Conservation (phyloP, 1,140 invertebrate genomes). For the Drosophila navojoa region DNA sequence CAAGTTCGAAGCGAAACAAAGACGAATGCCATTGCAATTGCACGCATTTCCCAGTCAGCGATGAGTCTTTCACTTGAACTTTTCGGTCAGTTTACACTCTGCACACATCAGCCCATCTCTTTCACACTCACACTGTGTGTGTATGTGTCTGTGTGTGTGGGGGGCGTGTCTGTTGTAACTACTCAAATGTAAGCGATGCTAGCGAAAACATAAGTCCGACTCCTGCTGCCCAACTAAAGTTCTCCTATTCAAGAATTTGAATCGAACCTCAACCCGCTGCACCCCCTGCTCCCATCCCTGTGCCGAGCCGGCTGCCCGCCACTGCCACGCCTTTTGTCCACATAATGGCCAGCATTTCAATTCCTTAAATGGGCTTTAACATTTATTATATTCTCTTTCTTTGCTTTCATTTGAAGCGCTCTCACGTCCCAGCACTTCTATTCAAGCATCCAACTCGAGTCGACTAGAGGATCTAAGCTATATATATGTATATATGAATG, state of each 20-base stretch:
- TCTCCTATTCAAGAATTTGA: conserved; percentile 36
- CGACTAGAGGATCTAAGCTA: no score
- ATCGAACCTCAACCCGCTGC: neutral
- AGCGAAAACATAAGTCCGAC: conserved; percentile 35
- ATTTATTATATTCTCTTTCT: conserved; percentile 23
- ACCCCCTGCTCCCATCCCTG: neutral
- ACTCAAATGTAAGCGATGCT: conserved; percentile 30
- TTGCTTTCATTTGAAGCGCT: neutral
- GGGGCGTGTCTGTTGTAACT: conserved; percentile 26
- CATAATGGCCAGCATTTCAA: conserved; percentile 36
- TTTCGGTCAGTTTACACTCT: conserved; percentile 44
- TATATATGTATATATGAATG: no score
- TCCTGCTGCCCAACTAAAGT: conserved; percentile 33
- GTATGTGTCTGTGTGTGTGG: neutral
- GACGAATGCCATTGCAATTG: conserved; percentile 31
- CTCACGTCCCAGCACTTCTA: no score
- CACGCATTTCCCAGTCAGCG: conserved; percentile 22
- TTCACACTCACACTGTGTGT: neutral
- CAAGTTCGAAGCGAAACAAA: neutral
- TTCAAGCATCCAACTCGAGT: no score
- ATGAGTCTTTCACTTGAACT: conserved; percentile 46
- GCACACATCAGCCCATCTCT: conserved; percentile 5
- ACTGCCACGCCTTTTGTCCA: neutral
- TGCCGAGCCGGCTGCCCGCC: neutral
- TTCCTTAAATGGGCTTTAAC: conserved; percentile 34